Conservation (phyloP, 1,140 invertebrate genomes). For the Macrosteles quadrilineatus region DNA sequence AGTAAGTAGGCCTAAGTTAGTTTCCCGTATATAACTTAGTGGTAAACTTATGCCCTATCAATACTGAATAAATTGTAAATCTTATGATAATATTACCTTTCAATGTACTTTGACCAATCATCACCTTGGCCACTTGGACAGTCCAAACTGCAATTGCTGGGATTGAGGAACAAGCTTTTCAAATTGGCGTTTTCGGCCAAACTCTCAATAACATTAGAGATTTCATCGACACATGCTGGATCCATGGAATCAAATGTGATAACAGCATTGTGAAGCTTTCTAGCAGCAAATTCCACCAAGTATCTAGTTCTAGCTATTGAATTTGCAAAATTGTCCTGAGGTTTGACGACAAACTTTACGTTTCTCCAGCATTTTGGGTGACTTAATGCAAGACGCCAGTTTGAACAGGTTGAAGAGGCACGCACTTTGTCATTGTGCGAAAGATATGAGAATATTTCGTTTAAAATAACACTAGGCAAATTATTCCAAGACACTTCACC, state of each 20-base stretch:
- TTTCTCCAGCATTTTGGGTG: conserved; percentile 61
- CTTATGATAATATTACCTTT: background rate
- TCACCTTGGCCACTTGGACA: conserved; percentile 30
- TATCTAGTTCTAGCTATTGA: conserved; percentile 44
- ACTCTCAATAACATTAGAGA: conserved; percentile 41
- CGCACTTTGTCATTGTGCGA: conserved; percentile 56
- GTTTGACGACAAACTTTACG: conserved; percentile 33
- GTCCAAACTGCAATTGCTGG: conserved; percentile 49
- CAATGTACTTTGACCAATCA: conserved; percentile 5
- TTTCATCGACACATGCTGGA: conserved; percentile 48
- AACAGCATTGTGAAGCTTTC: conserved; percentile 51
- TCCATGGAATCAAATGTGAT: conserved; percentile 53
- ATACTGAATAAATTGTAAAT: too few species aligned
- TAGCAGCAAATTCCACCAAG: conserved; percentile 51
- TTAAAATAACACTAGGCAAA: conserved; percentile 62
- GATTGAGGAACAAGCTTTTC: conserved; percentile 48
- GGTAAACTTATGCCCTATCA: too few species aligned
- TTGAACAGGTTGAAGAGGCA: conserved; percentile 61
- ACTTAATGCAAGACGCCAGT: conserved; percentile 63
- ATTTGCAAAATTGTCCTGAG: conserved; percentile 16
- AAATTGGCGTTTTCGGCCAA: conserved; percentile 46
- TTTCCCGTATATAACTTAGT: too few species aligned
- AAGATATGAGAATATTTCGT: conserved; percentile 64
- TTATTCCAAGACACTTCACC: conserved; percentile 53
- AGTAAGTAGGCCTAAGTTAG: too few species aligned